Evolutionary conservation across 1,140 invertebrate species (phyloP).

Genomic region (Eumaeus atala): DNA sequence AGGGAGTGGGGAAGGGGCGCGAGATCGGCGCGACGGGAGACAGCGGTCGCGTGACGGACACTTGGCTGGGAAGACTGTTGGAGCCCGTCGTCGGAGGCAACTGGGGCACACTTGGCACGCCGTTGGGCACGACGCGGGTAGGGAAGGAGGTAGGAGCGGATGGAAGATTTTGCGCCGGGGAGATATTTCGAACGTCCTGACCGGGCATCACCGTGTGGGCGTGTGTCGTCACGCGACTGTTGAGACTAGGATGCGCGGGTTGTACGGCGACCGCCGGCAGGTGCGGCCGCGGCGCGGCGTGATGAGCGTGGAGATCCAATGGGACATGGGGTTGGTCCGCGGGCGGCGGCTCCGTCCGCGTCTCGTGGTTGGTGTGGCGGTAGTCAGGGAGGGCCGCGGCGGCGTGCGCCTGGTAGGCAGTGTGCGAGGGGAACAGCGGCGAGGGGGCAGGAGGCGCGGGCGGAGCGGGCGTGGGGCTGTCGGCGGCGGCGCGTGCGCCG

Average conservation of each 20-base stretch:
- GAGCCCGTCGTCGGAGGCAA: slow-evolving; percentile 48
- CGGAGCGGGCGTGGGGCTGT: slow-evolving; percentile 59
- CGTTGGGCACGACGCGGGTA: slow-evolving; percentile 58
- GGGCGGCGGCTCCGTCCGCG: slow-evolving; percentile 61
- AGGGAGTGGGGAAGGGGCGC: slow-evolving; percentile 48
- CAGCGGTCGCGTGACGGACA: slow-evolving; percentile 38
- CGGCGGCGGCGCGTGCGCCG: slow-evolving; percentile 75
- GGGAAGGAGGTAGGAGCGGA: slow-evolving; percentile 75
- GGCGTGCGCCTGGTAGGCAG: slow-evolving; percentile 84
- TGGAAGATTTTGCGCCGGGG: slow-evolving; percentile 57
- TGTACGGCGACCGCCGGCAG: slow-evolving; percentile 49
- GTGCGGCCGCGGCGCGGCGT: slow-evolving; percentile 59
- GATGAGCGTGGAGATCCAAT: slow-evolving; percentile 68
- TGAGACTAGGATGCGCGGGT: slow-evolving; percentile 51
- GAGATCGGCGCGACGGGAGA: slow-evolving; percentile 52
- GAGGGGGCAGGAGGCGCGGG: slow-evolving; percentile 54
- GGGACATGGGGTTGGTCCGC: slow-evolving; percentile 66
- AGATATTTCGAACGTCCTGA: slow-evolving; percentile 52
- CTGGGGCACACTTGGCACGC: slow-evolving; percentile 71
- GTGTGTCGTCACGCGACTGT: slow-evolving; percentile 65
- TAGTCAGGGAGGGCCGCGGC: slow-evolving; percentile 77
- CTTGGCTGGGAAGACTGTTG: slow-evolving; percentile 58
- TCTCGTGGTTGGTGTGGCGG: slow-evolving; percentile 73
- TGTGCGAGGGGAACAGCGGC: slow-evolving; percentile 55
- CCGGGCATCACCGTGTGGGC: slow-evolving; percentile 69